A percentile compares a stretch with the other conserved stretches of the same genome.
These are phyloP conservation scores for Turritopsis rubra DNA, from an alignment of 30 jellyfish, hydroid and myxozoan species.

Conservation along the genomic window DNA sequence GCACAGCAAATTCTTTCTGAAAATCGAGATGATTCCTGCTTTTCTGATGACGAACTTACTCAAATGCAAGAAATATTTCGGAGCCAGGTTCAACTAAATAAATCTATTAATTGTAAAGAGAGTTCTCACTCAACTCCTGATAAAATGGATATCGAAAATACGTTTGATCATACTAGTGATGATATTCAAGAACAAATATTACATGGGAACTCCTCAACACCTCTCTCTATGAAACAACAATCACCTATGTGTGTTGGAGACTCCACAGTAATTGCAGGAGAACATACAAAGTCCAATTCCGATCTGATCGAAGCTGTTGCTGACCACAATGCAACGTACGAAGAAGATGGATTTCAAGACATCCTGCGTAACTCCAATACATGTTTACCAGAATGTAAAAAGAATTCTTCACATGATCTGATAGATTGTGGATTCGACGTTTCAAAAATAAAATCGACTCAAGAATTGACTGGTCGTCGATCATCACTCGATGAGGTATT, in stretches of 20 bases:
- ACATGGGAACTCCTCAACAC: neutral
- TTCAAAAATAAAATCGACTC: neutral
- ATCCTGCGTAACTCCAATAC: neutral
- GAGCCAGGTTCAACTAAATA: neutral
- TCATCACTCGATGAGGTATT: neutral
- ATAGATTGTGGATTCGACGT: neutral
- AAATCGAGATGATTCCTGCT: neutral
- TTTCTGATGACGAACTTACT: constrained; percentile 7
- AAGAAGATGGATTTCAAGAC: too few relatives aligned
- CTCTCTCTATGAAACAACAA: neutral
- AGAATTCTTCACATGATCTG: neutral
- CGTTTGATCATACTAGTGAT: neutral
- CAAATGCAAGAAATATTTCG: constrained; percentile 18
- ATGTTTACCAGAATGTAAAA: neutral
- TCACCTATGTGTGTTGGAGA: too few relatives aligned
- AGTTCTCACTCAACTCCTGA: too few relatives aligned
- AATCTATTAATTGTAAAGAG: neutral
- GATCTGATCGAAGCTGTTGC: too few relatives aligned
- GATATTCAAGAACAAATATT: neutral
- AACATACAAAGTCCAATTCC: too few relatives aligned
- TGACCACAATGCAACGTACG: too few relatives aligned
- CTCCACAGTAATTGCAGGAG: too few relatives aligned
- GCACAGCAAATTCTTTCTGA: neutral
- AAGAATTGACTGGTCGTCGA: neutral
- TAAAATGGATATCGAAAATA: neutral